phyloP scores from a whole-genome alignment of 2,888 invertebrate species.

The Halictus ligatus region DNA sequence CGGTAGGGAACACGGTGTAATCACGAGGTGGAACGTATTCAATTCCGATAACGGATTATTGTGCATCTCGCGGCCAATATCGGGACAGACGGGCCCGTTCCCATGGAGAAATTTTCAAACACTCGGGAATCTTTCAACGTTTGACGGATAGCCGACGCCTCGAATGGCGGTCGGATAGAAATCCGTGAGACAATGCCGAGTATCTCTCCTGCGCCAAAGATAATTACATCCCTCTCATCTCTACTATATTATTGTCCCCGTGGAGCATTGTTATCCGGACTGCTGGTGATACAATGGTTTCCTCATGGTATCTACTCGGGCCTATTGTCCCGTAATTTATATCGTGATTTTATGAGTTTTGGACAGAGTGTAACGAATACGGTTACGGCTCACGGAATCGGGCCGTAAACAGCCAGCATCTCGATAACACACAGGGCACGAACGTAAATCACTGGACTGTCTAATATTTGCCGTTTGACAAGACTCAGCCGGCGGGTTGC shows the following conservation, averaged over 20 bases:
- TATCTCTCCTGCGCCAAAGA: slow-evolving; percentile 70
- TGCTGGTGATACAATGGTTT: slow-evolving; percentile 73
- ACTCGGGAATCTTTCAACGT: slow-evolving; percentile 55
- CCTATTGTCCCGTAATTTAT: slow-evolving; percentile 71
- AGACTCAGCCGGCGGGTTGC: neutral
- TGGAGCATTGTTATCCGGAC: slow-evolving; percentile 76
- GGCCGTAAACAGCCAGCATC: slow-evolving; percentile 43
- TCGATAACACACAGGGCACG: slow-evolving; percentile 21
- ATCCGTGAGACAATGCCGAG: slow-evolving; percentile 73
- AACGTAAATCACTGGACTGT: slow-evolving; percentile 55
- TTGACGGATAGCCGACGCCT: slow-evolving; percentile 60
- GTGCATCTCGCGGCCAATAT: neutral
- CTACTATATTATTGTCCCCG: slow-evolving; percentile 78
- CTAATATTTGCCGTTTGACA: slow-evolving; percentile 18
- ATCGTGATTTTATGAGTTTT: slow-evolving; percentile 70
- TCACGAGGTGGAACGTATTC: neutral
- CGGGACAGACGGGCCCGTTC: slow-evolving; percentile 10
- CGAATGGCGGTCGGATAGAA: slow-evolving; percentile 61
- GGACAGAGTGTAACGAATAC: slow-evolving; percentile 47
- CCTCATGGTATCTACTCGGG: slow-evolving; percentile 55
- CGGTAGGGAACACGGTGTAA: neutral
- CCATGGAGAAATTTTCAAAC: slow-evolving; percentile 34
- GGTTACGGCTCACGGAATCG: slow-evolving; percentile 28
- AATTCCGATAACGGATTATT: slow-evolving; percentile 5
- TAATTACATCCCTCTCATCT: slow-evolving; percentile 81